Evolutionary conservation across 2,888 invertebrate species (phyloP).

Genomic region (Micropterix aruncella): DNA sequence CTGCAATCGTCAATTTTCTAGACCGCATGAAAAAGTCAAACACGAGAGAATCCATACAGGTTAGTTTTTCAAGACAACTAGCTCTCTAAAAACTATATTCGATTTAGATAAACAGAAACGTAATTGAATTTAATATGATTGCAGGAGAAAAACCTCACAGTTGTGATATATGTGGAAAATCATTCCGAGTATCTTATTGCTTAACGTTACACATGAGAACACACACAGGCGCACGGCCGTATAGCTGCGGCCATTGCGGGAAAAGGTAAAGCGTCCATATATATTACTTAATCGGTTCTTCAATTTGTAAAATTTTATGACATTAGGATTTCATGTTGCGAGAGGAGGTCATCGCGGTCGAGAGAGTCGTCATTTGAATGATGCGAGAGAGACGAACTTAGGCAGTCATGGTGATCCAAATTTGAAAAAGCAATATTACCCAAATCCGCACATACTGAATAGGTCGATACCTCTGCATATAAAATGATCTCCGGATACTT

Average conservation of each 20-base stretch:
- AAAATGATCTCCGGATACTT: no score
- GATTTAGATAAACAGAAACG: not conserved
- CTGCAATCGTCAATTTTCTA: slow-evolving; percentile 54
- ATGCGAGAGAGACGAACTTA: no score
- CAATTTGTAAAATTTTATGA: no score
- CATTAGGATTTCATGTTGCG: no score
- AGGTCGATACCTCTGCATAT: no score
- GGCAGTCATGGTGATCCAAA: no score
- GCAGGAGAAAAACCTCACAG: slow-evolving; percentile 60
- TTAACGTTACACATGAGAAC: slow-evolving; percentile 67
- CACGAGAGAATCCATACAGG: slow-evolving; percentile 76
- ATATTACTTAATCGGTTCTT: no score
- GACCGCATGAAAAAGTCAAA: slow-evolving; percentile 72
- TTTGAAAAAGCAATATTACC: no score
- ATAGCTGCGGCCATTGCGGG: slow-evolving; percentile 55
- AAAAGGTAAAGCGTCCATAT: slow-evolving; percentile 36
- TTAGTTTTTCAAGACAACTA: no score
- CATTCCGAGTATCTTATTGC: slow-evolving; percentile 67
- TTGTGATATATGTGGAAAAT: slow-evolving; percentile 69
- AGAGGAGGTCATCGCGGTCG: no score
- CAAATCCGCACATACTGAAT: no score
- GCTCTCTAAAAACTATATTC: not conserved
- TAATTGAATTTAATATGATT: not conserved
- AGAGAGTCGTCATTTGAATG: no score
- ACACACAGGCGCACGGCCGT: slow-evolving; percentile 64